These are phyloP conservation scores for Porites lutea DNA, from an alignment of 64 coral and sea anemone species.

Conservation along the genomic window DNA sequence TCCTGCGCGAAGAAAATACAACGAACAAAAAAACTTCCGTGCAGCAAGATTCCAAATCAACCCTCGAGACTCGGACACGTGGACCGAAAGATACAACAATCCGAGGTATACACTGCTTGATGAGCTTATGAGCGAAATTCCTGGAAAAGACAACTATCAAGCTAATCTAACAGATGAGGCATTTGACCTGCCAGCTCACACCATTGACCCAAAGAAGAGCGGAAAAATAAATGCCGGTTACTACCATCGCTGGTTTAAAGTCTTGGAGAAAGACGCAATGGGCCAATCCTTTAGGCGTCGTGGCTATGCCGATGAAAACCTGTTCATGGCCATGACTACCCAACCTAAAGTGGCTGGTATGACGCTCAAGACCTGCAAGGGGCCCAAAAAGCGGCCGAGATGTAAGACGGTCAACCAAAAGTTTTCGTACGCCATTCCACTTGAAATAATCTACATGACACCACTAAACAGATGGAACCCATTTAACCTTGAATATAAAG, in stretches of 20 bases:
- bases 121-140: conserved; percentile 73
- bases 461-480: conserved; percentile 84
- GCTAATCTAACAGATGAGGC: conserved; percentile 65
- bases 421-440: conserved; percentile 72
- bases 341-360: conserved; percentile 76
- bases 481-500: conserved; percentile 79
- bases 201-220: conserved; percentile 48
- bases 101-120: conserved; percentile 58
- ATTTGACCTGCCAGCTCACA: conserved; percentile 54
- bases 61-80: conserved; percentile 60
- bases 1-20: conserved; percentile 1
- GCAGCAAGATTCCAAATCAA: conserved; percentile 80
- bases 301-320: conserved; percentile 70
- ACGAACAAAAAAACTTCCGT: conserved; percentile 43
- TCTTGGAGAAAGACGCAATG: conserved; percentile 58
- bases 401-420: conserved; percentile 63
- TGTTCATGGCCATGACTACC: conserved; percentile 82
- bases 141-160: conserved; percentile 76
- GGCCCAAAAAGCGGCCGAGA: background rate
- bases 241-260: conserved; percentile 80
- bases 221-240: conserved; percentile 59
- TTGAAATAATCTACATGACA: conserved; percentile 84
- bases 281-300: conserved; percentile 62
- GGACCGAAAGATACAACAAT: conserved; percentile 26
- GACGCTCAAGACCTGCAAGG: conserved; percentile 47